A percentile compares a stretch with the other conserved stretches of the same genome.
phyloP scores from a whole-genome alignment of 2,797 vertebrate species.

The Aplochiton taeniatus region DNA sequence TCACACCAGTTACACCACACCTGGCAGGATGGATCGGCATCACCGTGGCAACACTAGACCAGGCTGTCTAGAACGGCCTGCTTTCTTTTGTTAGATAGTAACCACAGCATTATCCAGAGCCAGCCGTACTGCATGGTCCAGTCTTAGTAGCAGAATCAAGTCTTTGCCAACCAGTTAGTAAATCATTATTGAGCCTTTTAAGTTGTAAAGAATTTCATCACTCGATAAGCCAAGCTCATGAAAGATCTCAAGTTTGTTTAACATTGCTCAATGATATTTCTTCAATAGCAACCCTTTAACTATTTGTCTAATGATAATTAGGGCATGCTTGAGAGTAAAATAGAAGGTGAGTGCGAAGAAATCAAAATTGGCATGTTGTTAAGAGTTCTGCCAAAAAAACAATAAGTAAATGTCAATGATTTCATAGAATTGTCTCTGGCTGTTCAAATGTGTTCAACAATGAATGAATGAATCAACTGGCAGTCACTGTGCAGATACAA shows the following conservation, averaged over 20 bases:
- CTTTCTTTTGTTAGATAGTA: too few species aligned
- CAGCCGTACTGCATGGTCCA: background rate
- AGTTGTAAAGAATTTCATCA: background rate
- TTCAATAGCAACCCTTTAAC: too few species aligned
- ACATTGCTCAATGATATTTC: too few species aligned
- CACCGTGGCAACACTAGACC: too few species aligned
- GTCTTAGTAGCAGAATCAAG: background rate
- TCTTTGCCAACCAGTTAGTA: conserved; percentile 29
- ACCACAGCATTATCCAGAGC: too few species aligned
- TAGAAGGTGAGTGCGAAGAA: too few species aligned
- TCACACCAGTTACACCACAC: conserved; percentile 64
- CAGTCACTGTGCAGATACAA: conserved; percentile 20
- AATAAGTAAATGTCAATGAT: conserved; percentile 35
- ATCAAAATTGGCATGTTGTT: too few species aligned
- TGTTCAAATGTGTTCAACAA: conserved; percentile 36
- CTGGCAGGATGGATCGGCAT: conserved; percentile 33
- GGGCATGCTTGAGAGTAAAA: too few species aligned
- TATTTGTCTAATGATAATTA: too few species aligned
- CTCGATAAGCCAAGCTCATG: background rate
- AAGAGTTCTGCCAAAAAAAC: background rate
- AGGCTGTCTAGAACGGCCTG: too few species aligned
- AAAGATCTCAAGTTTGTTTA: too few species aligned
- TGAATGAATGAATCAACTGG: background rate
- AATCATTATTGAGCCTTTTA: background rate
- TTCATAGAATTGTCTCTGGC: conserved; percentile 68